Conservation (phyloP, 1,140 invertebrate species). For the Drosophila mayri region DNA sequence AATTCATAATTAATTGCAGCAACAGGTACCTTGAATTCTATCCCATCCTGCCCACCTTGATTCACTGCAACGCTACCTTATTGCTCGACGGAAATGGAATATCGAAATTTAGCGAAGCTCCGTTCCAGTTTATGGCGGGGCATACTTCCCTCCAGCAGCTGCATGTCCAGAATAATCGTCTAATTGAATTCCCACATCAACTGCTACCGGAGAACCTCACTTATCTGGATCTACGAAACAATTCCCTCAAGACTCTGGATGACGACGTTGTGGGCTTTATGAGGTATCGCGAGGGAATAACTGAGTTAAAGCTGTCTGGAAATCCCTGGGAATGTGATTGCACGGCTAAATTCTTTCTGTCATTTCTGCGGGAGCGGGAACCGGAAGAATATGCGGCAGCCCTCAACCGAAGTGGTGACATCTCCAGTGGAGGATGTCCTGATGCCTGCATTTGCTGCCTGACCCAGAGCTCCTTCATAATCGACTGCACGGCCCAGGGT, state of each 20-base stretch:
- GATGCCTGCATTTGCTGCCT: slow-evolving; percentile 20
- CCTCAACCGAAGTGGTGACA: not conserved
- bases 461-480: not conserved
- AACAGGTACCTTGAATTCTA: not conserved
- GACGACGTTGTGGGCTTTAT: not conserved
- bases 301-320: slow-evolving; percentile 1
- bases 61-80: not conserved
- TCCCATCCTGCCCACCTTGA: not conserved
- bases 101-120: not conserved
- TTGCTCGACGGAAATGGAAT: slow-evolving; percentile 1
- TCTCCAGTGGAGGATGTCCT: slow-evolving; percentile 6
- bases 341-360: slow-evolving; percentile 2
- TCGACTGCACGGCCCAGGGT: slow-evolving; percentile 4
- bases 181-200: slow-evolving; percentile 1
- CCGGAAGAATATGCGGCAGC: not conserved
- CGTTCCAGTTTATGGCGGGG: not conserved
- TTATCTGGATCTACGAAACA: slow-evolving; percentile 17
- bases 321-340: slow-evolving; percentile 22
- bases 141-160: not conserved
- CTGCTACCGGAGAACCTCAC: slow-evolving; percentile 13
- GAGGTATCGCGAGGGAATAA: not conserved
- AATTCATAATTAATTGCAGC: slow-evolving; percentile 11
- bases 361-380: slow-evolving; percentile 3
- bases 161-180: not conserved
- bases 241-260: not conserved